Percentiles rank a stretch among this genome's conserved stretches.
phyloP scores from a whole-genome alignment of 2,888 invertebrate species.

The Ceratothoa steindachneri region DNA sequence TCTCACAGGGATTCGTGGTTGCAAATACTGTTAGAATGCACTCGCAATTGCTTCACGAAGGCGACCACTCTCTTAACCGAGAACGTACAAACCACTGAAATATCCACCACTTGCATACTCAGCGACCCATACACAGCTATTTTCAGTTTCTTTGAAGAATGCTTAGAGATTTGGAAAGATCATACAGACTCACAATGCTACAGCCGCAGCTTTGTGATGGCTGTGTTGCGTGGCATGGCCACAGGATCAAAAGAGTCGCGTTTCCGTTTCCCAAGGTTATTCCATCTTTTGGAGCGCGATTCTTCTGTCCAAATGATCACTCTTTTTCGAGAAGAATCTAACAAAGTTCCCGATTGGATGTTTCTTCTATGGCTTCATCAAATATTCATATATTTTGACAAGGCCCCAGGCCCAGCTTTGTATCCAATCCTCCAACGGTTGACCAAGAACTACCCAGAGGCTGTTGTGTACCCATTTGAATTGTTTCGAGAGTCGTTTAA shows the following conservation, averaged over 20 bases:
- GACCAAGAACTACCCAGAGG: conserved; percentile 43
- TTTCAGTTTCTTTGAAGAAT: conserved; percentile 37
- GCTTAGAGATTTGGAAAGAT: conserved; percentile 25
- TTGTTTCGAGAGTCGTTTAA: conserved; percentile 31
- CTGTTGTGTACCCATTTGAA: conserved; percentile 40
- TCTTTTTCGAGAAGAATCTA: conserved; percentile 16
- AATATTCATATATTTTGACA: conserved; percentile 45
- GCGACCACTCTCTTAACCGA: conserved; percentile 8
- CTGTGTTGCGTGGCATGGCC: conserved; percentile 35
- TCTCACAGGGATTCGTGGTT: conserved; percentile 19
- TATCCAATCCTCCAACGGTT: conserved; percentile 33
- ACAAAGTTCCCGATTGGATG: conserved; percentile 41
- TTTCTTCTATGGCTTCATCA: conserved; percentile 45
- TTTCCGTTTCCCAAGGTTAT: conserved; percentile 41
- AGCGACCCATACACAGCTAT: conserved; percentile 24
- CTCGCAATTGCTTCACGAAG: conserved; percentile 17
- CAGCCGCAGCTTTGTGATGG: conserved; percentile 16
- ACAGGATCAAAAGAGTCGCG: conserved; percentile 34
- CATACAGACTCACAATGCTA: conserved; percentile 19
- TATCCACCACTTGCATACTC: neutral
- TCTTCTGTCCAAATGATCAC: conserved; percentile 4
- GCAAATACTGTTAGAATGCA: conserved; percentile 22
- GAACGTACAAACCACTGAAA: neutral
- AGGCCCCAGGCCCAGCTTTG: conserved; percentile 29
- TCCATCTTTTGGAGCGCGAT: conserved; percentile 40